Evolutionary conservation across 2,113 vertebrate genomes (phyloP).

Genomic region (Potamarius usumacintae): DNA sequence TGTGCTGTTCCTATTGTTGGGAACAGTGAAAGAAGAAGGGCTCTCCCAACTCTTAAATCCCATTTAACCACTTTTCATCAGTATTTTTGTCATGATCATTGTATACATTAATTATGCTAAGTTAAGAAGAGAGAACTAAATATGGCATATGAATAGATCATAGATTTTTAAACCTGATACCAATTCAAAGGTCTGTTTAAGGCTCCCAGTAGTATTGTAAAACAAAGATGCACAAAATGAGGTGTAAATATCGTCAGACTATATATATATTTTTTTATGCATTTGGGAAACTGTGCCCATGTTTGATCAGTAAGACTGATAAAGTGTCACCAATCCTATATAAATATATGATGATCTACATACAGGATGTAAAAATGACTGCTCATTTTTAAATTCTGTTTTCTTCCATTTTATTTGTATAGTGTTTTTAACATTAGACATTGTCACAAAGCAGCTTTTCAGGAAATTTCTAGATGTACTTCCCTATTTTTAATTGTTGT

Average conservation of each 20-base stretch:
- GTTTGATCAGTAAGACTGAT: background rate
- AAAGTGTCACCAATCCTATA: background rate
- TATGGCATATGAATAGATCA: background rate
- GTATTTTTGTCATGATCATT: background rate
- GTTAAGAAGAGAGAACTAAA: background rate
- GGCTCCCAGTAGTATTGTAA: background rate
- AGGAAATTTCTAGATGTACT: background rate
- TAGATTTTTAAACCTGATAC: background rate
- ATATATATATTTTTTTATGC: background rate
- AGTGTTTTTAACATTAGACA: background rate
- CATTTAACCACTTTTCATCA: no score
- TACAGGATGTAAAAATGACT: background rate
- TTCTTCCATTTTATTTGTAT: background rate
- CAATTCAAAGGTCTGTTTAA: background rate
- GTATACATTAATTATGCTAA: background rate
- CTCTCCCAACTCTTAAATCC: no score
- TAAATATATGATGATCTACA: slow-evolving; percentile 9
- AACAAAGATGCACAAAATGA: background rate
- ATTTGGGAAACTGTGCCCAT: background rate
- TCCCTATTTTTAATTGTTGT: background rate
- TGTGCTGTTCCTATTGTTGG: no score
- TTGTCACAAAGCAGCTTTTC: background rate
- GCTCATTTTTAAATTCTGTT: background rate
- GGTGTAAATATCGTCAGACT: background rate
- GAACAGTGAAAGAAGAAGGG: no score